Conservation (phyloP, 2,888 invertebrate genomes). For the Platypus cylindrus region DNA sequence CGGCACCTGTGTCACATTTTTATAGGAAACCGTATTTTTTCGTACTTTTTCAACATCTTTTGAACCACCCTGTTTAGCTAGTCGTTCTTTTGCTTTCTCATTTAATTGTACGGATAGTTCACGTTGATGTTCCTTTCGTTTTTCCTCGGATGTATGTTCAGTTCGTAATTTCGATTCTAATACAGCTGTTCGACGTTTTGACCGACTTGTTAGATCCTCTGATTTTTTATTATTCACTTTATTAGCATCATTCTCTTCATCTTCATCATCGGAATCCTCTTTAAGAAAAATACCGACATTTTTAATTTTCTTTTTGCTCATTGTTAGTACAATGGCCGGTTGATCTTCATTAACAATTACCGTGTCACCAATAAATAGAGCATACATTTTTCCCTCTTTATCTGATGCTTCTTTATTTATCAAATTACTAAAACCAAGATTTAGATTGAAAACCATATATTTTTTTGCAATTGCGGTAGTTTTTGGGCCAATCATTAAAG, state of each 20-base stretch:
- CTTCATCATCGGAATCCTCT: slow-evolving; percentile 75
- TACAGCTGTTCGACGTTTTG: slow-evolving; percentile 80
- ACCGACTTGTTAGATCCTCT: slow-evolving; percentile 48
- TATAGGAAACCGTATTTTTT: slow-evolving; percentile 93
- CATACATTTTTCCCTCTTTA: slow-evolving; percentile 81
- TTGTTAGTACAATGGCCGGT: slow-evolving; percentile 76
- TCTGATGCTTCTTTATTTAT: slow-evolving; percentile 70
- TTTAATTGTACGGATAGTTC: slow-evolving; percentile 85
- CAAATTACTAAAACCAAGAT: slow-evolving; percentile 80
- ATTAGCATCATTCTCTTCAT: slow-evolving; percentile 65
- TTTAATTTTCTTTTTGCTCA: slow-evolving; percentile 88
- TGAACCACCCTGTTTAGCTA: slow-evolving; percentile 76
- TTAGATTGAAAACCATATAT: slow-evolving; percentile 95
- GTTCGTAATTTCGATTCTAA: slow-evolving; percentile 86
- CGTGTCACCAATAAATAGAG: slow-evolving; percentile 93
- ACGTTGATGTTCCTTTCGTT: slow-evolving; percentile 91
- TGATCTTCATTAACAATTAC: slow-evolving; percentile 82
- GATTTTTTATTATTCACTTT: slow-evolving; percentile 55
- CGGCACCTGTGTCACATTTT: slow-evolving; percentile 84
- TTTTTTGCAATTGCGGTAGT: slow-evolving; percentile 66
- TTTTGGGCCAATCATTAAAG: slow-evolving; percentile 84
- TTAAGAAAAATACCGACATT: slow-evolving; percentile 92
- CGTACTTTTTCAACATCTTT: slow-evolving; percentile 81
- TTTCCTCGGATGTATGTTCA: slow-evolving; percentile 93
- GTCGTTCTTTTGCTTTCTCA: slow-evolving; percentile 81